Evolutionary conservation across 1,140 invertebrate species (phyloP).

Genomic region (Carposina sasakii): DNA sequence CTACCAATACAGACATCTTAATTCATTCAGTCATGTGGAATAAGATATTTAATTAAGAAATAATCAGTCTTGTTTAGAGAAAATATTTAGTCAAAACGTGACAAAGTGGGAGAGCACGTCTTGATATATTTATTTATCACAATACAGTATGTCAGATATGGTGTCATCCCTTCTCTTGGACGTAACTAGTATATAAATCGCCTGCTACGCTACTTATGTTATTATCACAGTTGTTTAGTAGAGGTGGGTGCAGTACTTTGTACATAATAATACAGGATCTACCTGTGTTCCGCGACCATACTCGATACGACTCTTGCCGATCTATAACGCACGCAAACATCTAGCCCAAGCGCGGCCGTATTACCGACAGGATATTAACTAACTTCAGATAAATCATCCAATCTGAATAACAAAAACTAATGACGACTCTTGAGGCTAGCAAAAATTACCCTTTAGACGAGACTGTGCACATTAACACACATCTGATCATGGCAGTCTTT

Average conservation of each 20-base stretch:
- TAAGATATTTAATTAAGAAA: conserved; percentile 73
- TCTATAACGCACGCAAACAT: conserved; percentile 38
- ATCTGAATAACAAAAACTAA: conserved; percentile 31
- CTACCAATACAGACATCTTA: conserved; percentile 68
- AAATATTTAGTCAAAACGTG: conserved; percentile 66
- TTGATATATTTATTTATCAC: conserved; percentile 69
- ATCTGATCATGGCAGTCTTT: conserved; percentile 61
- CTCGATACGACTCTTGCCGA: conserved; percentile 39
- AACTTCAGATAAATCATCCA: conserved; percentile 17
- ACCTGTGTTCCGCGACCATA: conserved; percentile 56
- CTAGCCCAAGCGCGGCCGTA: conserved; percentile 33
- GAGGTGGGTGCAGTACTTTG: conserved; percentile 73
- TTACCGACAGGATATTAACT: conserved; percentile 17
- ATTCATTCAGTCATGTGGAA: conserved; percentile 70
- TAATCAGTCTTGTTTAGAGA: conserved; percentile 75
- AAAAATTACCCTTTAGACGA: conserved; percentile 59
- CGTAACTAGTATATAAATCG: conserved; percentile 73
- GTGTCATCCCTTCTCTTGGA: conserved; percentile 74
- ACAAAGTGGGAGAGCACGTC: conserved; percentile 45
- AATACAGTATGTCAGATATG: conserved; percentile 75
- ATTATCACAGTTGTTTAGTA: conserved; percentile 74
- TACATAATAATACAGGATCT: conserved; percentile 67
- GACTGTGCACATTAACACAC: conserved; percentile 54
- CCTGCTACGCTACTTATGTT: conserved; percentile 74
- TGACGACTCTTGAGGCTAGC: conserved; percentile 37